These are phyloP conservation scores for Opisthocomus hoazin DNA, from an alignment of 2,113 vertebrate genomes.

Conservation along the genomic window DNA sequence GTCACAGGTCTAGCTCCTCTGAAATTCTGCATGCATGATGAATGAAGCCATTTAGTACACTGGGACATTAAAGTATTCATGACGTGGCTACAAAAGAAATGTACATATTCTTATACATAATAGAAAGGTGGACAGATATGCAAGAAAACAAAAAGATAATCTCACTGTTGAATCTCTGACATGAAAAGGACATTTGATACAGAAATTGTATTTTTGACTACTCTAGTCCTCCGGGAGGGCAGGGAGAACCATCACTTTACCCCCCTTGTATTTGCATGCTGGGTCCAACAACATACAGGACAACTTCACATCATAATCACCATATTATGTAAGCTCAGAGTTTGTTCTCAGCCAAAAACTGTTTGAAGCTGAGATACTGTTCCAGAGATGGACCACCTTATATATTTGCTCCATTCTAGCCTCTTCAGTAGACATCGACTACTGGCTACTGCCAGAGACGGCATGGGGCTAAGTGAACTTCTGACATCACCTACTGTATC, in stretches of 20 bases:
- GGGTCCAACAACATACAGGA: background rate
- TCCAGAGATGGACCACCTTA: background rate
- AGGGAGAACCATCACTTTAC: background rate
- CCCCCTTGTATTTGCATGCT: background rate
- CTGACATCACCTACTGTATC: background rate
- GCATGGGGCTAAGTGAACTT: background rate
- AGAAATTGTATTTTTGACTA: background rate
- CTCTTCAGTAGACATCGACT: rapidly evolving
- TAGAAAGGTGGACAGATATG: constrained; percentile 50
- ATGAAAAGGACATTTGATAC: background rate
- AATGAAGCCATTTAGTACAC: constrained; percentile 93
- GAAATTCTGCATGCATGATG: constrained; percentile 80
- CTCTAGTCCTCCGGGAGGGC: background rate
- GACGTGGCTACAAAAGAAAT: constrained; percentile 94
- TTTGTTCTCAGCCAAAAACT: background rate
- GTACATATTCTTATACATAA: constrained; percentile 79
- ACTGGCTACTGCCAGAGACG: background rate
- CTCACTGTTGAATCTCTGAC: background rate
- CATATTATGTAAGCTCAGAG: background rate
- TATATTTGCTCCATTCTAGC: background rate
- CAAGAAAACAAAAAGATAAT: constrained; percentile 42
- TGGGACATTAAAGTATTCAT: constrained; percentile 99
- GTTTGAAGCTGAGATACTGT: background rate
- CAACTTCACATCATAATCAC: background rate
- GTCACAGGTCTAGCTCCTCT: constrained; percentile 77